Evolutionary conservation across 2,888 invertebrate species (phyloP), one percentile per base, ranked within the genome.

Genomic region (Cecidostiba fungosa): DNA sequence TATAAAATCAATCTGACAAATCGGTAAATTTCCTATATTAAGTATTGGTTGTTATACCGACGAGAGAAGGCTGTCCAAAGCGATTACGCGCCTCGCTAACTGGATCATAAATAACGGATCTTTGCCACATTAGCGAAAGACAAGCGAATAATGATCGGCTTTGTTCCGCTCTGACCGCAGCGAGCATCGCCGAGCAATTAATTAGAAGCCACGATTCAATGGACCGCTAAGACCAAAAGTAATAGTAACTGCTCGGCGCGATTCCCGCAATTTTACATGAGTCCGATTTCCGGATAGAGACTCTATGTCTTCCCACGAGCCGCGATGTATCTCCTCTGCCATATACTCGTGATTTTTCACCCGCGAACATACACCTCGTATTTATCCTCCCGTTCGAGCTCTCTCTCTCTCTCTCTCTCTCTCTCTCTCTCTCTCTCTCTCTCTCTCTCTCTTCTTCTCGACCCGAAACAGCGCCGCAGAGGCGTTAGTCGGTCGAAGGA

Each of bases 141-240:
- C 85, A 81, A 77, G 39, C 47, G 62, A 85, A 85, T 81, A 85
- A 85, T 85, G 85, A 81, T 78, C 66, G 70, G 82, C 81, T 78
- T 82, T 85, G 78, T 85, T 19, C 43, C 77, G 66, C 19, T n/a
- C 69, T 47, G 77, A 77, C 81, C 73, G 23, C 36, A 1, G 39
- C 43, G 66, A 26, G 66, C n/a, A 70, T 84, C 50, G 78, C 26
- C 47, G 36, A 66, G 78, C 66, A 66, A 84, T 84, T 80, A 79
- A 84, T 84, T 84, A 84, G 69, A 39, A 39, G 26, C 54, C 66
- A 14, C 59, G 32, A 50, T 39, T 82, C 70, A 77, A 80, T 81
- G 72, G 23, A 77, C 43, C 62, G 66, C 73, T 82, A 82, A 82
- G 82, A 82, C 85, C 50, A 26, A 78, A 85, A 85, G 78, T 85